Conservation (phyloP, 2,113 vertebrate genomes). For the Drymodes brunneopygia region DNA sequence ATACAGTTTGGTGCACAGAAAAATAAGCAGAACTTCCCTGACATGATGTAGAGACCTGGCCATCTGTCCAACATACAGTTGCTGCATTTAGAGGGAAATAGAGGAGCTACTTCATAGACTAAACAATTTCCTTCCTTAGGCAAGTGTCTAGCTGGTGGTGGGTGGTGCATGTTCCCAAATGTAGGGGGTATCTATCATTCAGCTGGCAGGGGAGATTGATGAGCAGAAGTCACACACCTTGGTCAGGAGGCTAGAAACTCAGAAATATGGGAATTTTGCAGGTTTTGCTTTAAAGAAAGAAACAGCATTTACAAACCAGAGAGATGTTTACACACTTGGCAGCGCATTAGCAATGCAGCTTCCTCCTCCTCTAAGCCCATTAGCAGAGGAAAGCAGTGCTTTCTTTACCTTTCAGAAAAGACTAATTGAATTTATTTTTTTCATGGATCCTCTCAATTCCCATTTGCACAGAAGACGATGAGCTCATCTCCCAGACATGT, state of each 20-base stretch:
- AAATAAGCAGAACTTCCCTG: not conserved
- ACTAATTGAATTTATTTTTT: not conserved
- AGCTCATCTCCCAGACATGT: not conserved
- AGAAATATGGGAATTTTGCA: not conserved
- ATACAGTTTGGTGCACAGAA: not conserved
- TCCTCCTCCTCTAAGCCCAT: not conserved
- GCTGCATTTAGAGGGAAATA: not conserved
- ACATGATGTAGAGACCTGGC: not conserved
- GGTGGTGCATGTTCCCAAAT: not conserved
- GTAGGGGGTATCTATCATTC: not conserved
- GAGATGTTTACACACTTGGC: not conserved
- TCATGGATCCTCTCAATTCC: not conserved
- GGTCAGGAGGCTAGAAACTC: not conserved
- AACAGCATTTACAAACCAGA: not conserved
- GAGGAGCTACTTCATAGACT: not conserved
- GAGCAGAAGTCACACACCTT: not conserved
- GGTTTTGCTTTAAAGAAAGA: not conserved
- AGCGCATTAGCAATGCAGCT: not conserved
- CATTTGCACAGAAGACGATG: not conserved
- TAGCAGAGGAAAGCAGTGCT: not conserved
- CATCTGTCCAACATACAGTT: not conserved
- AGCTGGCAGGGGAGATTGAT: not conserved
- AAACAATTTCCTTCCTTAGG: not conserved
- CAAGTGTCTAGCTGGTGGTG: not conserved
- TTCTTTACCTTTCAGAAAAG: not conserved